These are phyloP conservation scores for Sylvietta virens DNA, from an alignment of 2,113 vertebrate species.

Conservation along the genomic window DNA sequence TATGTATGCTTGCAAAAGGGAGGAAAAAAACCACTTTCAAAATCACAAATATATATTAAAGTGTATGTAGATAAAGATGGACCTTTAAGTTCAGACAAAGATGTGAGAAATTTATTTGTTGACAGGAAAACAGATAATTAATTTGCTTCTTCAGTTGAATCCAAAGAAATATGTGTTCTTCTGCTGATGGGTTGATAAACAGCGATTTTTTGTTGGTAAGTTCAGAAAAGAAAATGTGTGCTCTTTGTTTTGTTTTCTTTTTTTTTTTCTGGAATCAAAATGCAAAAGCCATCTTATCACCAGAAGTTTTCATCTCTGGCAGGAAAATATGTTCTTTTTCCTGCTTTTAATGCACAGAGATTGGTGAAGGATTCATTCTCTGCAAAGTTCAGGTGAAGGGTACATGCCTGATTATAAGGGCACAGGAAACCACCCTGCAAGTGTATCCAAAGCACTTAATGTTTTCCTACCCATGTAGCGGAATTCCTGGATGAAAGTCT, in stretches of 20 bases:
- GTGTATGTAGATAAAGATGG: neutral
- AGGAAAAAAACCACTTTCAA: neutral
- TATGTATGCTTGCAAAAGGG: neutral
- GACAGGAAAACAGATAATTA: neutral
- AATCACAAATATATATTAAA: neutral
- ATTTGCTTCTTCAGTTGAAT: neutral
- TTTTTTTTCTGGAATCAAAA: neutral
- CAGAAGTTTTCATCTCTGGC: neutral
- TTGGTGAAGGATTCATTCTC: neutral
- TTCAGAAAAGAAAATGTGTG: neutral
- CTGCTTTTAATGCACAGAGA: neutral
- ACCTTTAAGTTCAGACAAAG: neutral
- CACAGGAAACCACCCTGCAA: neutral
- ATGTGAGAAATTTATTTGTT: neutral
- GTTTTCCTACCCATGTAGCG: neutral
- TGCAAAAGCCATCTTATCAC: neutral
- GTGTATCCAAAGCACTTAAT: neutral
- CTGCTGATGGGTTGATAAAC: neutral
- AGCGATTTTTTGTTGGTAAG: neutral
- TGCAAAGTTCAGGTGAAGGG: neutral
- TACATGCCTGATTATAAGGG: neutral
- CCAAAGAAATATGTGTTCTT: neutral
- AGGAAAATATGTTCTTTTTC: neutral
- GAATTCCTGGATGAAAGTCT: neutral
- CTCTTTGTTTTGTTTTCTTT: neutral